These are phyloP conservation scores for Bellardia bayeri DNA, from an alignment of 2,888 invertebrate species.

Conservation along the genomic window DNA sequence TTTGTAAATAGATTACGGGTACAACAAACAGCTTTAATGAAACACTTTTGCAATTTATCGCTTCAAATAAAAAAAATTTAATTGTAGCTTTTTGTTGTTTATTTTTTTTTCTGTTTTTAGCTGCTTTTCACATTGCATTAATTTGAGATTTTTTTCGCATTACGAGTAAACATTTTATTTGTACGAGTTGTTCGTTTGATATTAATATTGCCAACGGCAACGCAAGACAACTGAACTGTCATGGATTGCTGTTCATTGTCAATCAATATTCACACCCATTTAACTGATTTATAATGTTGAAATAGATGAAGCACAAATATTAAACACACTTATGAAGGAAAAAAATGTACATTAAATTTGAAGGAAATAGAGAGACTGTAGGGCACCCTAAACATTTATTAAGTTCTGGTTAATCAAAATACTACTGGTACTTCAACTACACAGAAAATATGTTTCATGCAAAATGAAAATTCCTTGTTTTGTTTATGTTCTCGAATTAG, in stretches of 20 bases:
- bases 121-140: neutral
- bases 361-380: neutral
- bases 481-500: too few relatives aligned
- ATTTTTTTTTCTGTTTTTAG: neutral
- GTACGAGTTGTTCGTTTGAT: conserved; percentile 13
- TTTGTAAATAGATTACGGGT: neutral
- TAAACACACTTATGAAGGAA: neutral
- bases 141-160: conserved; percentile 30
- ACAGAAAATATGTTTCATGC: too few relatives aligned
- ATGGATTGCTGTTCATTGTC: conserved; percentile 71
- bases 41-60: conserved; percentile 43
- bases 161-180: conserved; percentile 13
- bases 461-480: too few relatives aligned
- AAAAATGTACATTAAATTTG: neutral
- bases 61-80: conserved; percentile 48
- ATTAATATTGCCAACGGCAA: conserved; percentile 66
- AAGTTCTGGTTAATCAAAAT: too few relatives aligned
- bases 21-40: conserved; percentile 20
- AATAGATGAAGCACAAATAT: conserved; percentile 41
- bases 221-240: conserved; percentile 58
- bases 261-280: conserved; percentile 73
- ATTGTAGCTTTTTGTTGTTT: conserved; percentile 32
- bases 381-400: too few relatives aligned
- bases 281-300: conserved; percentile 68
- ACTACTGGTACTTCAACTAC: too few relatives aligned